Base-by-base conservation (phyloP, 2,797 vertebrate species). In the Cichlasoma orientale region DNA sequence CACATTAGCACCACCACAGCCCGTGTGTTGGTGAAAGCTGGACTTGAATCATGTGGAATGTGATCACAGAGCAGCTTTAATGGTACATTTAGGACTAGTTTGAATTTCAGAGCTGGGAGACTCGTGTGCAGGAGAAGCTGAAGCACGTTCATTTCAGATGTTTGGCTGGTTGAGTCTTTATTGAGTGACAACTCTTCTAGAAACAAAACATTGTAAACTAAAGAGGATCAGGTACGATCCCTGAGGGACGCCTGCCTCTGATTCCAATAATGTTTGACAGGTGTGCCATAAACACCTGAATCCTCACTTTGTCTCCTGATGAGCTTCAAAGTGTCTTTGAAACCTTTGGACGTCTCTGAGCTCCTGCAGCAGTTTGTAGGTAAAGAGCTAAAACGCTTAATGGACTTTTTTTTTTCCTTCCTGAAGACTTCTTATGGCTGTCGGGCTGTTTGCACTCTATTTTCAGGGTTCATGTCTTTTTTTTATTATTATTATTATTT, bases 301-400 rank as follows among this genome's bases (percentile, higher is more conserved):
- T 47, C 18, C 38, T 10, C 38, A 11, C 16, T 47, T 12, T 66
- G 38, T 44, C 14, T 68, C 41, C 44, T 68, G 25, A 29, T 50
- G 19, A 68, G 10, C 27, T 19, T 68, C 27, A n/a, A 38, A 50
- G 41, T 50, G 61, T 19, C 52, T 8, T 11, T 53, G 3, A 53
- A 53, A 7, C 4, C 16, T n/a, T 5, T 16, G 19, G 5, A 33
- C 5, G 47, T 50, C 14, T n/a, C 58, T 63, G 10, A 55, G 5
- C 52, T 55, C 14, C 33, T 4, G 27, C 10, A 23, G 16, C 16
- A 3, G n/a, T n/a, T 33, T 69, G 44, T 47, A 47, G 72, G 12
- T 56, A 21, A 83, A 63, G 72, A 66, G 72, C 52, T 71, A 23
- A 79, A 73, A 58, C 33, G 12, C 29, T 10, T 2, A 18, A 18